A percentile compares a stretch with the other conserved stretches of the same genome.
phyloP scores from a whole-genome alignment of 2,888 invertebrate species.

The Ditula angustiorana region DNA sequence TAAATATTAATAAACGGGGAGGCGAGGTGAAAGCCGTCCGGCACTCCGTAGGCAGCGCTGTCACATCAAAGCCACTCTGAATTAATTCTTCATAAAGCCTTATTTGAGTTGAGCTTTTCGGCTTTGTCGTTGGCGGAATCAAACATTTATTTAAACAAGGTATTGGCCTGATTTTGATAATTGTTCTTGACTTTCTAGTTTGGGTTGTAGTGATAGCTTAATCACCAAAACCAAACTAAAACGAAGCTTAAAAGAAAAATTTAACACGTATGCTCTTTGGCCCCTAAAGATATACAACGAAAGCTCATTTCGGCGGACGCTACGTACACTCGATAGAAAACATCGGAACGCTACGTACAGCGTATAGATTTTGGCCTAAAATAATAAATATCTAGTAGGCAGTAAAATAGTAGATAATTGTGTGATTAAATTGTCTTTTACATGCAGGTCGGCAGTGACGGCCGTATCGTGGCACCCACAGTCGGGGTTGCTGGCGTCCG shows the following conservation, averaged over 20 bases:
- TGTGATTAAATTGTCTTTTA: conserved; percentile 15
- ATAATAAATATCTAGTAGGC: too few relatives aligned
- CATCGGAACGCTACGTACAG: too few relatives aligned
- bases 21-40: conserved; percentile 14
- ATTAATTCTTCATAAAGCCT: conserved; percentile 32
- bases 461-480: conserved; percentile 96
- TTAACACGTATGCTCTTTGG: too few relatives aligned
- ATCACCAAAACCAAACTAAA: too few relatives aligned
- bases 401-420: too few relatives aligned
- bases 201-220: not conserved
- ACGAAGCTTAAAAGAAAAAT: too few relatives aligned
- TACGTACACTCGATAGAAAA: too few relatives aligned
- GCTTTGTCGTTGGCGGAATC: conserved; percentile 5
- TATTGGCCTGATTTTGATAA: not conserved
- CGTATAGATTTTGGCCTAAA: too few relatives aligned
- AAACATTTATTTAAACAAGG: conserved; percentile 7
- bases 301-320: too few relatives aligned
- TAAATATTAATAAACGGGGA: conserved; percentile 30
- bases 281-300: too few relatives aligned
- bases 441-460: conserved; percentile 91
- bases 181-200: not conserved
- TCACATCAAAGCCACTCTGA: conserved; percentile 20
- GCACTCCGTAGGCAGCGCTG: conserved; percentile 15
- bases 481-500: conserved; percentile 91
- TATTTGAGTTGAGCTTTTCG: conserved; percentile 9